phyloP scores from a whole-genome alignment of 2,888 invertebrate species.

The Epiblema foenella region DNA sequence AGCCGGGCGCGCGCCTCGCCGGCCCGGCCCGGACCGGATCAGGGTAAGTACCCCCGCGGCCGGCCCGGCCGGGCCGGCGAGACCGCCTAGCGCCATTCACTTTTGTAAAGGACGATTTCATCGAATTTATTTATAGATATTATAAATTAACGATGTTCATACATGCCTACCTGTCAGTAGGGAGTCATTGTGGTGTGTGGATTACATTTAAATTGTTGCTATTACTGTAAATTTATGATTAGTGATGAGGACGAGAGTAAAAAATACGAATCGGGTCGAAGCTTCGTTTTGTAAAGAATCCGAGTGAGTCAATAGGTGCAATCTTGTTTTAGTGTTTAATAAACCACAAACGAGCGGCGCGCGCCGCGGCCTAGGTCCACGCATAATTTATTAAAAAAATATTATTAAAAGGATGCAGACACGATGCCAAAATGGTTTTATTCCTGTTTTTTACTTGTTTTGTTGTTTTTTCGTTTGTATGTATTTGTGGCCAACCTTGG shows the following conservation, averaged over 20 bases:
- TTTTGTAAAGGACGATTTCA: conserved; percentile 81
- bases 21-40: conserved; percentile 41
- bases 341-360: conserved; percentile 55
- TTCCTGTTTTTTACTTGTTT: conserved; percentile 84
- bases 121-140: conserved; percentile 85
- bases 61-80: conserved; percentile 49
- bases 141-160: conserved; percentile 79
- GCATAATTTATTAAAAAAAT: conserved; percentile 74
- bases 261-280: conserved; percentile 79
- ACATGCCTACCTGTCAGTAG: conserved; percentile 74
- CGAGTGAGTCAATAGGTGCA: conserved; percentile 84
- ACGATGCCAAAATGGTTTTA: conserved; percentile 85
- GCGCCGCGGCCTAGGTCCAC: conserved; percentile 62
- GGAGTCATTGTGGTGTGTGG: conserved; percentile 80
- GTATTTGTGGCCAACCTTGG: conserved; percentile 84
- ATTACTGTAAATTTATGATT: conserved; percentile 80
- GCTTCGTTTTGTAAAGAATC: conserved; percentile 77
- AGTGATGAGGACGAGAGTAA: conserved; percentile 75
- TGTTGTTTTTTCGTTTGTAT: conserved; percentile 83
- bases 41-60: conserved; percentile 38
- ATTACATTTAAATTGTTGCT: conserved; percentile 81
- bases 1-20: conserved; percentile 47
- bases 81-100: conserved; percentile 63
- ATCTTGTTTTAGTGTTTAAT: conserved; percentile 75
- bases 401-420: conserved; percentile 78